Percentiles rank a stretch among this genome's conserved stretches.
Conservation (phyloP, 1,140 invertebrate genomes). For the Heliconius nattereri region DNA sequence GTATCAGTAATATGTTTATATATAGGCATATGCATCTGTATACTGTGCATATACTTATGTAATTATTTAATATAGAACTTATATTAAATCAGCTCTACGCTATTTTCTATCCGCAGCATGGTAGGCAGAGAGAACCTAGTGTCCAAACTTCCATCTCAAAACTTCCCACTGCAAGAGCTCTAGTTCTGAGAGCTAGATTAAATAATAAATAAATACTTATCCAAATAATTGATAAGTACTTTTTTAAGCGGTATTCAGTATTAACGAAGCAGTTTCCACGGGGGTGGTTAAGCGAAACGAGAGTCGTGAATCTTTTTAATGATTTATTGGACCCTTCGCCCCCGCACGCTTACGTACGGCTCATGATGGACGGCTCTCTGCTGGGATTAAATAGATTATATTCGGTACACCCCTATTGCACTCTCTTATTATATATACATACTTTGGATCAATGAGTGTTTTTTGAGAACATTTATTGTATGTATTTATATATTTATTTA, state of each 20-base stretch:
- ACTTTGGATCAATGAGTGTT: neutral
- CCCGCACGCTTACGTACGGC: slow-evolving; percentile 20
- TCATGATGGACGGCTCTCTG: slow-evolving; percentile 21
- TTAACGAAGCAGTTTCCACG: slow-evolving; percentile 17
- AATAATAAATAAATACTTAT: neutral
- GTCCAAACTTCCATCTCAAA: too few relatives aligned
- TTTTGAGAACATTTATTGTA: neutral
- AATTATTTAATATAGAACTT: neutral
- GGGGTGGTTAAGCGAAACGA: slow-evolving; percentile 29
- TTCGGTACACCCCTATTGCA: slow-evolving; percentile 17
- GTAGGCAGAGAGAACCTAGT: too few relatives aligned
- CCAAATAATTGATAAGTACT: neutral
- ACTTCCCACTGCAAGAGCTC: too few relatives aligned
- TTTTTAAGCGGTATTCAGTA: slow-evolving; percentile 14
- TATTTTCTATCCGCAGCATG: too few relatives aligned
- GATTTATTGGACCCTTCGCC: slow-evolving; percentile 57
- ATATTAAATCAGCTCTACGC: too few relatives aligned
- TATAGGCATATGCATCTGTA: too few relatives aligned
- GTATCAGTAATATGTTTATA: too few relatives aligned
- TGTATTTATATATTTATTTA: too few relatives aligned
- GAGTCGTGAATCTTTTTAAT: slow-evolving; percentile 63
- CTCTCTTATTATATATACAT: neutral
- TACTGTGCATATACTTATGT: too few relatives aligned
- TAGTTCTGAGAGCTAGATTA: neutral
- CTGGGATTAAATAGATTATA: slow-evolving; percentile 33